Percentiles rank a stretch among this genome's conserved stretches.
phyloP scores from a whole-genome alignment of 2,797 vertebrate species.

The Odontamblyopus rebecca region DNA sequence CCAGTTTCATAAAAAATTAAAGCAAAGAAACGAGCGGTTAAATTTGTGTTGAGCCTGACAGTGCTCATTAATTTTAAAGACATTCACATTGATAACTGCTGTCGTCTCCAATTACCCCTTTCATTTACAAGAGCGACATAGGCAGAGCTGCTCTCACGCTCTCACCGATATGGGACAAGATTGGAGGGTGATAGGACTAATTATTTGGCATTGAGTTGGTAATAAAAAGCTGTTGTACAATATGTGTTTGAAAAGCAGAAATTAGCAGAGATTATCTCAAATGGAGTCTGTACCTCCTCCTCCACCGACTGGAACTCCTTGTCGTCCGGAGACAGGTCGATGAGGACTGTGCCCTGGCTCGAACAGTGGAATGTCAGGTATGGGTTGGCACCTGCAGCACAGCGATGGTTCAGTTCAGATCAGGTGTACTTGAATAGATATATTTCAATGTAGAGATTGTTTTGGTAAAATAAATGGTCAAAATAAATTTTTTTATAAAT shows the following conservation, averaged over 20 bases:
- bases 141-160: slow-evolving; percentile 10
- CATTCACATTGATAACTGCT: slow-evolving; percentile 34
- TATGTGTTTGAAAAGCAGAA: neutral
- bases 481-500: no score
- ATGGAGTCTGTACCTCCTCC: slow-evolving; percentile 85
- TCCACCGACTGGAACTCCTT: slow-evolving; percentile 98
- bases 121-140: slow-evolving; percentile 17
- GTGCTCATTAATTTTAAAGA: slow-evolving; percentile 45
- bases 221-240: neutral
- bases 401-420: neutral
- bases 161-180: neutral
- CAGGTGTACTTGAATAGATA: neutral
- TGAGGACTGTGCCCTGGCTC: slow-evolving; percentile 94
- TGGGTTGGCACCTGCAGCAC: slow-evolving; percentile 86
- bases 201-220: neutral
- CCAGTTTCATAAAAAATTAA: slow-evolving; percentile 14
- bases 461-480: no score
- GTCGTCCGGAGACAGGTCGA: slow-evolving; percentile 94
- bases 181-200: neutral
- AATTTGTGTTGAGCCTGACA: slow-evolving; percentile 38
- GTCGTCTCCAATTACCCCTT: slow-evolving; percentile 41
- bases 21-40: slow-evolving; percentile 41
- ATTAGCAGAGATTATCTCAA: neutral
- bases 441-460: no score
- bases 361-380: slow-evolving; percentile 98